Evolutionary conservation across 2,797 vertebrate genomes (phyloP), one percentile per base, ranked within the genome.

Genomic region (Ceyx erithaca): DNA sequence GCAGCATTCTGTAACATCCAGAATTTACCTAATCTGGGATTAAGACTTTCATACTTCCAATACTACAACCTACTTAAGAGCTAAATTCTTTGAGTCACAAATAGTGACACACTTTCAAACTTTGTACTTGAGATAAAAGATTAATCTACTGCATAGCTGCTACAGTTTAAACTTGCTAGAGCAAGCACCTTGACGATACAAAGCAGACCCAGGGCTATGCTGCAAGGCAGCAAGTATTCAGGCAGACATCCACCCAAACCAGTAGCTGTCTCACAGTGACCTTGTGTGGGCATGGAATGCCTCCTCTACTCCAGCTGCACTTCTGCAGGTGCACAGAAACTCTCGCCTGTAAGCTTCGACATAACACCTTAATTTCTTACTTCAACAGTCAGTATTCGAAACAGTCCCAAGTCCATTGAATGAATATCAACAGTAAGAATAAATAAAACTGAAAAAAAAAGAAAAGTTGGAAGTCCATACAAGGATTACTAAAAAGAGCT

Each of bases 241-340:
- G 41, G 54, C 17, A 61, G 58, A 4, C 0, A 0, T 6, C 43
- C 1, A 0, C 20, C 20, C 1, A 4, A 64, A 61, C 30, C 43
- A 52, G 30, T 15, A n/a, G 37, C 25, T 55, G 21, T 20, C 23
- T 48, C 43, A 26, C 1, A 1, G 10, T 33, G 10, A 70, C 35
- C 8, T 49, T 62, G 30, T 41, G 51, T 1, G 7, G 51, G 25
- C 22, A 46, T 1, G 2, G 5, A 69, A 54, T 12, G 13, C 51
- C 58, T 51, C 15, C 26, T 57, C 25, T 41, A 22, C 28, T 35
- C 33, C 37, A 55, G 28, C 25, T 31, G 45, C 7, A 22, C 22
- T 75, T 87, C 46, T 71, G 58, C 30, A 78, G 20, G 10, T 14
- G 25, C 30, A 40, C 16, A 59, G 58, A 69, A 62, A 37, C 15